Evolutionary conservation across 2,888 invertebrate species (phyloP).

Genomic region (Habroteleia sp.): DNA sequence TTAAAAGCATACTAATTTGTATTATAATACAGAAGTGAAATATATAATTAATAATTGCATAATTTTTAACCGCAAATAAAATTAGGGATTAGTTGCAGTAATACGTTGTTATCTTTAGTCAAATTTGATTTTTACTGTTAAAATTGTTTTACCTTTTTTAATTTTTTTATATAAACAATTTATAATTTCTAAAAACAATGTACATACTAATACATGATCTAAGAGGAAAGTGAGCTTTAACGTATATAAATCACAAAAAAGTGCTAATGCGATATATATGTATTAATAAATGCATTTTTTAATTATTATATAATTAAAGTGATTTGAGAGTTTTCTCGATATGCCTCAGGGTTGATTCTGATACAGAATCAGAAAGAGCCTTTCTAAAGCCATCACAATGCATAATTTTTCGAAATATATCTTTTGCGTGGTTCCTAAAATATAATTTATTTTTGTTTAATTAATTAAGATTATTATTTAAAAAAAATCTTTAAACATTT

Average conservation of each 20-base stretch:
- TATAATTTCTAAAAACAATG: no score
- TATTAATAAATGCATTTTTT: constrained; percentile 1
- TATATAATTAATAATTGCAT: no score
- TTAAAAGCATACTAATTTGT: no score
- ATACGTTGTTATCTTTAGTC: no score
- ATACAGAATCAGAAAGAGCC: constrained; percentile 89
- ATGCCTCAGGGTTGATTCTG: constrained; percentile 89
- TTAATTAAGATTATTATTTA: no score
- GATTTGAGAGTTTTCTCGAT: constrained; percentile 90
- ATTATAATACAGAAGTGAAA: no score
- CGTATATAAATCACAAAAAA: constrained; percentile 17
- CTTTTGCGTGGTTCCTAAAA: constrained; percentile 87
- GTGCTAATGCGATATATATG: constrained; percentile 2
- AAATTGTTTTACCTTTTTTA: no score
- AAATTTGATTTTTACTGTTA: no score
- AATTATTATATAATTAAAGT: constrained; percentile 76
- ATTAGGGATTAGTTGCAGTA: no score
- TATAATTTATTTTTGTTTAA: no score
- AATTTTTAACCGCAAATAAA: no score
- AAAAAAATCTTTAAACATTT: no score
- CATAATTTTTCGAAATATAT: constrained; percentile 87
- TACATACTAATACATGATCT: constrained; percentile 1
- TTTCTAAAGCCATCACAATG: constrained; percentile 89
- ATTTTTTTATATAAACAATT: not conserved
- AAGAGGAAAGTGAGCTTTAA: not conserved